Evolutionary conservation across 2,888 invertebrate species (phyloP).

Genomic region (Cephus runcator): DNA sequence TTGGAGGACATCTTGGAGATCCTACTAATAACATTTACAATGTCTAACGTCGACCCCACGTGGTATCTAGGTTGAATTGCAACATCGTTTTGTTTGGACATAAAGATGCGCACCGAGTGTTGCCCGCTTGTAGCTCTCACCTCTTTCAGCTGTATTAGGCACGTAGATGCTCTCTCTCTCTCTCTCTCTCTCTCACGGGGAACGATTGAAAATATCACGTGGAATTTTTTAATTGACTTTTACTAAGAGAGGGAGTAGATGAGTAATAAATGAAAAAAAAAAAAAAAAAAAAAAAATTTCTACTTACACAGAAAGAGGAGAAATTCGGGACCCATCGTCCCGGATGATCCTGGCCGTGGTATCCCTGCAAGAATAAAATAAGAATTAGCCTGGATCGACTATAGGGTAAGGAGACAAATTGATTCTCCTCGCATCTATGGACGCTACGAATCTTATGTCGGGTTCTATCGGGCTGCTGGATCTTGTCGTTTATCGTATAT

Average conservation of each 20-base stretch:
- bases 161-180: no score
- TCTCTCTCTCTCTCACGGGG: no score
- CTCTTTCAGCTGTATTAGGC: no score
- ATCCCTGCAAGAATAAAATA: conserved; percentile 46
- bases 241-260: not conserved
- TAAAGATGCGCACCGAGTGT: not conserved
- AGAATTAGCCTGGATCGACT: not conserved
- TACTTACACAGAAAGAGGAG: conserved; percentile 56
- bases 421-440: not conserved
- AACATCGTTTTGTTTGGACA: not conserved
- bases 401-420: no score
- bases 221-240: no score
- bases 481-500: not conserved
- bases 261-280: not conserved
- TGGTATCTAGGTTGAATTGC: not conserved
- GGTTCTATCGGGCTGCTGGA: no score
- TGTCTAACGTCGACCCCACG: not conserved
- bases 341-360: conserved; percentile 43
- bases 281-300: not conserved
- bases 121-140: no score
- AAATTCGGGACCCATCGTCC: conserved; percentile 49
- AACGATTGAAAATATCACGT: no score
- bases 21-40: not conserved
- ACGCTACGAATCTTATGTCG: no score
- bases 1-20: not conserved